Base-by-base conservation (phyloP, 2,888 invertebrate genomes). In the Dryobotodes eremita region DNA sequence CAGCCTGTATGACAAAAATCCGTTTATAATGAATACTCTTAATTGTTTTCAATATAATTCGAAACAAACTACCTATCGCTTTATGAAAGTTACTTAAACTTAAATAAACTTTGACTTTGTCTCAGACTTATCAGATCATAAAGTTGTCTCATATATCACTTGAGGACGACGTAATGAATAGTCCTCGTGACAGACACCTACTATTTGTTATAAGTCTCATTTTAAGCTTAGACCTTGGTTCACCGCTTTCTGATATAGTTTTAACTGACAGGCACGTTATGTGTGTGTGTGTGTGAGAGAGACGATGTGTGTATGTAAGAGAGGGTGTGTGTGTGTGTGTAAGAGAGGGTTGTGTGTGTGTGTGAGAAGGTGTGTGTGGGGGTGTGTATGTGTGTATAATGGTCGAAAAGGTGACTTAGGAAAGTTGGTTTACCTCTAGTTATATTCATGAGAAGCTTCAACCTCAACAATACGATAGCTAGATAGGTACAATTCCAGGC, bases 81-180 rank as follows among this genome's bases (percentile, higher is more conserved):
- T 5, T 42, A 42, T 6, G 42, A 42, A 42, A 42, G 42, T 10
- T 46, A 50, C 42, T 82, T 50, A 65, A 42, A 81, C 74, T 81
- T 31, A 26, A 65, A 74, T 74, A 75, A 79, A 82, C 59, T 82
- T 46, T 75, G 69, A 85, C 57, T 46, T 77, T 59, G 73, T 50
- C 68, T 55, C 50, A 73, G 31, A 73, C 17, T 55, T 73, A 71
- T 77, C 76, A 71, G 71, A 77, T 77, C 75, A 83, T 76, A 64
- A 80, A 82, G 68, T 83, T 80, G 77, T 64, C 31, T 46, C 42
- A 83, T 77, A 69, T 82, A 76, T 76, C 62, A 80, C 55, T 82
- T 0, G 55, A 64, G 50, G 20, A n/a, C 42, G 62, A 76, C 46
- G 10, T 83, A 59, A 80, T 76, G 31, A 69, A 83, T 83, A 64